Evolutionary conservation across 2,888 invertebrate species (phyloP), one percentile per base, ranked within the genome.

Genomic region (Lysandra coridon): DNA sequence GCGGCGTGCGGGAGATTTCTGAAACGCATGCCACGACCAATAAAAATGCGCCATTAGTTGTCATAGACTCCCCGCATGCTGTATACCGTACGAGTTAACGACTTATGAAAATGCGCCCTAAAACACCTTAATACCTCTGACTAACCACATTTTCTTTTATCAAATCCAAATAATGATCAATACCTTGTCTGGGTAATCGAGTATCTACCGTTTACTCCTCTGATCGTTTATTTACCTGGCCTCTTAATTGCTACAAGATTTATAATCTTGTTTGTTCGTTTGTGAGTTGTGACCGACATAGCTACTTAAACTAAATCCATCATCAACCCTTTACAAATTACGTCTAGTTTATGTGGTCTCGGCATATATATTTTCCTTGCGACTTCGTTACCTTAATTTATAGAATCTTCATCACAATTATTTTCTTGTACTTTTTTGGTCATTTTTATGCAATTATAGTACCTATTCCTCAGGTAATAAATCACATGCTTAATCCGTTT

Each of bases 201-300:
- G 57, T 57, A 4, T 49, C 49, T 57, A 57, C 14, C 17, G 33
- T 37, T 33, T 69, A 14, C 69, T 14, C 37, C 69, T 69, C 14
- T 69, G 69, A 69, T 37, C 78, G 60, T 78, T 78, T 62, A 64
- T 64, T 57, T 62, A 78, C 78, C 64, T 78, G n/a, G 10, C 64
- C 44, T 44, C 44, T 40, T 77, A 78, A 64, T 78, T 64, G 60
- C 62, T 12, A 33, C 23, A 12, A 37, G 37, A 57, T 76, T 76
- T 76, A 76, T 37, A 30, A 75, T 37, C 33, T 33, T 1, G 6
- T 76, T 76, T 33, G 76, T 76, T 33, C 76, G 7, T 76, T 76
- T 76, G 53, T 57, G 57, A 33, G 57, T 76, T 76, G 53, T 57
- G 57, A 33, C 76, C 57, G 76, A 76, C 17, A 76, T 57, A 76